Conservation (phyloP, 2,888 invertebrate genomes). For the Argynnis bischoffii region DNA sequence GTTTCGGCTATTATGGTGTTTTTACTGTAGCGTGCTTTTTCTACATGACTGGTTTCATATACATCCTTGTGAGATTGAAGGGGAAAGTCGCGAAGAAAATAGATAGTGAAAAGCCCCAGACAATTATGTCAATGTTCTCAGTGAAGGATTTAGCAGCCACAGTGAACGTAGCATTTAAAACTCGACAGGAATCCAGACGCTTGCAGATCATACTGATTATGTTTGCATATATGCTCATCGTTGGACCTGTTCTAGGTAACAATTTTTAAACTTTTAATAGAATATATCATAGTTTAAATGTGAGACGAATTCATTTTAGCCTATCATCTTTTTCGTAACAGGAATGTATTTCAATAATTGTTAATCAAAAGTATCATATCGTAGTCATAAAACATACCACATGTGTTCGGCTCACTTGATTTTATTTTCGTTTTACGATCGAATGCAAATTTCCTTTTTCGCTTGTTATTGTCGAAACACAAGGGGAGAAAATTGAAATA, state of each 20-base stretch:
- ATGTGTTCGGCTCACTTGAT: constrained; percentile 53
- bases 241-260: constrained; percentile 79
- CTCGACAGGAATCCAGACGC: constrained; percentile 62
- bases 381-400: constrained; percentile 50
- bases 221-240: constrained; percentile 76
- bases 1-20: constrained; percentile 76
- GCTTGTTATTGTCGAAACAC: constrained; percentile 43
- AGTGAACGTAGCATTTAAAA: constrained; percentile 70
- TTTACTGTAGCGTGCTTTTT: constrained; percentile 71
- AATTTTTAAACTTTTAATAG: constrained; percentile 15
- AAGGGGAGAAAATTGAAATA: constrained; percentile 28
- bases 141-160: constrained; percentile 72
- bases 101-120: constrained; percentile 56
- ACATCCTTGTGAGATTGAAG: constrained; percentile 69
- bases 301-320: too few relatives aligned
- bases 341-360: constrained; percentile 14
- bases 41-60: constrained; percentile 71
- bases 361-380: constrained; percentile 38
- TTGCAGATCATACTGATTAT: constrained; percentile 71
- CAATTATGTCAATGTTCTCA: constrained; percentile 63
- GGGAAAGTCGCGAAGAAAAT: constrained; percentile 62
- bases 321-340: not conserved
- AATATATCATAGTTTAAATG: not conserved
- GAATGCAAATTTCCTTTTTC: constrained; percentile 53
- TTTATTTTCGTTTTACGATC: constrained; percentile 65